These are phyloP conservation scores for Ibycter americanus DNA, from an alignment of 2,797 vertebrate genomes.

Conservation along the genomic window DNA sequence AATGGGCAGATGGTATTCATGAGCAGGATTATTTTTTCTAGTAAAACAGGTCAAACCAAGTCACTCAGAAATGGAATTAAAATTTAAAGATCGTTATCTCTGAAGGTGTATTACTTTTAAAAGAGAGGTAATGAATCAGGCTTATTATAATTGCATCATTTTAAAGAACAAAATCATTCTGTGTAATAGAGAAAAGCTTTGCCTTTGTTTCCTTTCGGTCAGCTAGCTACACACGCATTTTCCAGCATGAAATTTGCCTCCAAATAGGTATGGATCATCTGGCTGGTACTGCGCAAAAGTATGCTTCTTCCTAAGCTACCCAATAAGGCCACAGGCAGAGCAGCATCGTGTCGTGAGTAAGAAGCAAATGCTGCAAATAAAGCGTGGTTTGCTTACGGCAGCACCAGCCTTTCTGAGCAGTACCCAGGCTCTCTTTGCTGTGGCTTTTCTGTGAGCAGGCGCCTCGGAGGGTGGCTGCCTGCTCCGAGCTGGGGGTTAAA, in stretches of 20 bases:
- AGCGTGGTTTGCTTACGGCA: fast-evolving
- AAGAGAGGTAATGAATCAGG: background rate
- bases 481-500: background rate
- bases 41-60: conserved; percentile 42
- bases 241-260: background rate
- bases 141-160: background rate
- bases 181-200: background rate
- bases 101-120: background rate
- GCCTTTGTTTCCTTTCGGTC: background rate
- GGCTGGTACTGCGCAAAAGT: background rate
- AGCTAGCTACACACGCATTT: background rate
- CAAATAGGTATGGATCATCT: background rate
- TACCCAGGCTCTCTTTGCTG: background rate
- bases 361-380: background rate
- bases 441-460: background rate
- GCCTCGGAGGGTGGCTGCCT: background rate
- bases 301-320: background rate
- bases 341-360: fast-evolving
- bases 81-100: background rate
- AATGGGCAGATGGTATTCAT: conserved; percentile 53
- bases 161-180: background rate
- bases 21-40: conserved; percentile 37
- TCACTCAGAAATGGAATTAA: conserved; percentile 3
- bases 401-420: background rate
- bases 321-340: background rate